These are phyloP conservation scores for Elgonia sp. DNA, from an alignment of 2,888 invertebrate genomes.

Conservation along the genomic window DNA sequence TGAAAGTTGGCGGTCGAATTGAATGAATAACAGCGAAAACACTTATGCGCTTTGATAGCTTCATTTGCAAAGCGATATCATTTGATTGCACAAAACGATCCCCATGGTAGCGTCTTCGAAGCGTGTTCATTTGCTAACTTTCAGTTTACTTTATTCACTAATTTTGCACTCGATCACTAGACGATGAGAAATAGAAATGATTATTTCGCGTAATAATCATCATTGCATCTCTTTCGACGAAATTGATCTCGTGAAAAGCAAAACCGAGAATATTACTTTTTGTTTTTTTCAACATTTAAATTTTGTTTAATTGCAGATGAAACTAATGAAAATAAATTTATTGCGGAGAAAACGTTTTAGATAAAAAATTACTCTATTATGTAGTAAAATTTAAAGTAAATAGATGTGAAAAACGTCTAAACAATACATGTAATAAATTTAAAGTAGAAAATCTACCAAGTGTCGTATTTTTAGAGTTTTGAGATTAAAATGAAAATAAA, in stretches of 20 bases:
- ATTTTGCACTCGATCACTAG: slow-evolving; percentile 24
- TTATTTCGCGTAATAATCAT: background rate
- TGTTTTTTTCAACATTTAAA: background rate
- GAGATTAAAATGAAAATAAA: too few relatives aligned
- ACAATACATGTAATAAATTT: too few relatives aligned
- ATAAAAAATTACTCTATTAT: too few relatives aligned
- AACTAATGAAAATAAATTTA: background rate
- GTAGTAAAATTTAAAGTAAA: too few relatives aligned
- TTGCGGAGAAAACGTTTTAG: background rate
- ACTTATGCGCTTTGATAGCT: slow-evolving; percentile 19
- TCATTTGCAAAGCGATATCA: slow-evolving; percentile 34
- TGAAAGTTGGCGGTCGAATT: slow-evolving; percentile 51
- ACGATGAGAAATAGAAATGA: slow-evolving; percentile 13
- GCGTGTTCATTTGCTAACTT: slow-evolving; percentile 39
- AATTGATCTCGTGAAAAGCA: slow-evolving; percentile 1
- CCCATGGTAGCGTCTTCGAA: background rate
- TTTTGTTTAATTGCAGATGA: background rate
- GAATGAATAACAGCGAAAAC: background rate
- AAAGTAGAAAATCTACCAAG: too few relatives aligned
- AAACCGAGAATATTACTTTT: background rate
- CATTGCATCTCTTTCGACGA: background rate
- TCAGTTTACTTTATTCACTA: slow-evolving; percentile 27
- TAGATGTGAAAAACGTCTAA: too few relatives aligned
- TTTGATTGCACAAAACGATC: slow-evolving; percentile 38
- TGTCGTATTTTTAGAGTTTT: too few relatives aligned